Evolutionary conservation across 2,113 vertebrate genomes (phyloP).

Genomic region (Ictalurus punctatus): DNA sequence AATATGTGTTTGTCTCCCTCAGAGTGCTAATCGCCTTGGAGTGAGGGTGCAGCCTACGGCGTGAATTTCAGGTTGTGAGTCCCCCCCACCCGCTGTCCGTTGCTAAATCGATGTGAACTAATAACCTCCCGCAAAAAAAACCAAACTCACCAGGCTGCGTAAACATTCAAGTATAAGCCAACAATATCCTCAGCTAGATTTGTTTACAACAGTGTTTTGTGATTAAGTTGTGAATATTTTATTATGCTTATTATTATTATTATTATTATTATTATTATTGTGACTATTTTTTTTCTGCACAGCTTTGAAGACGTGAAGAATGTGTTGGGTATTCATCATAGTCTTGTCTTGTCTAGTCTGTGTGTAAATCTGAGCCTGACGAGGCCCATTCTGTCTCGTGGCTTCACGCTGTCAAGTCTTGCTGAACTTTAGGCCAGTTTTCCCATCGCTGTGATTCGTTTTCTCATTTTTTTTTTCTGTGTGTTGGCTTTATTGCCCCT

Average conservation of each 20-base stretch:
- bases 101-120: conserved; percentile 85
- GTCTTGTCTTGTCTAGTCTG: conserved; percentile 82
- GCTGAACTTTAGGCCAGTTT: conserved; percentile 40
- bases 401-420: conserved; percentile 72
- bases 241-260: neutral
- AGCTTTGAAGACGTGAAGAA: conserved; percentile 75
- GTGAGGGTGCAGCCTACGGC: conserved; percentile 97
- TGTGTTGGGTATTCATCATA: conserved; percentile 66
- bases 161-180: conserved; percentile 91
- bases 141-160: conserved; percentile 81
- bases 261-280: conserved; percentile 3
- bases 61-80: conserved; percentile 99
- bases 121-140: conserved; percentile 71
- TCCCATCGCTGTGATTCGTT: conserved; percentile 67
- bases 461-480: conserved; percentile 60
- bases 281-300: conserved; percentile 67
- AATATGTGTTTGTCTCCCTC: conserved; percentile 98
- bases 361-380: conserved; percentile 70
- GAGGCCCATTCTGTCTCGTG: conserved; percentile 76
- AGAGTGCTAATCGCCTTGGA: conserved; percentile 99
- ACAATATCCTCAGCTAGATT: neutral
- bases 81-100: conserved; percentile 81
- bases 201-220: conserved; percentile 6
- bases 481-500: conserved; percentile 19
- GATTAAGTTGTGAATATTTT: conserved; percentile 7